Percentiles rank a stretch among this genome's conserved stretches.
Evolutionary conservation across 2,888 invertebrate genomes (phyloP).

Genomic region (Drosophila setosimentum): DNA sequence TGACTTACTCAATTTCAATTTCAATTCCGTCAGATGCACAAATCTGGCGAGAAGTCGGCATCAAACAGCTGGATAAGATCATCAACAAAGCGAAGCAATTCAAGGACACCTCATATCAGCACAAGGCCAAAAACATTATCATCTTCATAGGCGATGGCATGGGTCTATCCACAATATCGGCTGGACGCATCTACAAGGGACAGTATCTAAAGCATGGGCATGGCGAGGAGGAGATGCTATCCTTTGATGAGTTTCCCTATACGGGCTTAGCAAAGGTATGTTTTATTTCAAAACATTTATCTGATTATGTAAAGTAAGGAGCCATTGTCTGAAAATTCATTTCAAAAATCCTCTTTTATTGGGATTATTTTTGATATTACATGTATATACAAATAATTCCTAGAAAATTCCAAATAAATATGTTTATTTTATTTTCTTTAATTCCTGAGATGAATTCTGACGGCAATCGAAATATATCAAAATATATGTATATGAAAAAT

Average conservation of each 20-base stretch:
- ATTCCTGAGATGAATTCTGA: too few relatives aligned
- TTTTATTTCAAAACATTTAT: background rate
- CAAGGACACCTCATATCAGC: slow-evolving; percentile 70
- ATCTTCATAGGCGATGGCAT: slow-evolving; percentile 90
- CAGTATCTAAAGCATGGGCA: slow-evolving; percentile 83
- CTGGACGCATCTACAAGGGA: slow-evolving; percentile 88
- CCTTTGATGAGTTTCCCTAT: slow-evolving; percentile 88
- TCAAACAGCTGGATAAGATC: slow-evolving; percentile 83
- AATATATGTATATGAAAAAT: too few relatives aligned
- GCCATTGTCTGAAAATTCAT: background rate
- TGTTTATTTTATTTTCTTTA: too few relatives aligned
- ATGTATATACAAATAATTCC: too few relatives aligned
- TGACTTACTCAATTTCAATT: slow-evolving; percentile 36
- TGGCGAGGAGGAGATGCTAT: slow-evolving; percentile 87
- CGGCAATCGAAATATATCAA: too few relatives aligned
- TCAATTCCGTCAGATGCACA: slow-evolving; percentile 74
- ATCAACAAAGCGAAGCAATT: slow-evolving; percentile 84
- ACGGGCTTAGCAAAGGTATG: slow-evolving; percentile 88
- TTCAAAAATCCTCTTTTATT: too few relatives aligned
- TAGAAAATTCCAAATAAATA: too few relatives aligned
- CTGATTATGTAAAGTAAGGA: background rate
- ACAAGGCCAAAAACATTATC: slow-evolving; percentile 88
- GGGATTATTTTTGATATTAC: too few relatives aligned
- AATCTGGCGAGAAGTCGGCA: slow-evolving; percentile 79
- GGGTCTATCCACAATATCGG: slow-evolving; percentile 88